These are phyloP conservation scores for Arnoldichthys spilopterus DNA, from an alignment of 2,797 vertebrate genomes.

Conservation along the genomic window DNA sequence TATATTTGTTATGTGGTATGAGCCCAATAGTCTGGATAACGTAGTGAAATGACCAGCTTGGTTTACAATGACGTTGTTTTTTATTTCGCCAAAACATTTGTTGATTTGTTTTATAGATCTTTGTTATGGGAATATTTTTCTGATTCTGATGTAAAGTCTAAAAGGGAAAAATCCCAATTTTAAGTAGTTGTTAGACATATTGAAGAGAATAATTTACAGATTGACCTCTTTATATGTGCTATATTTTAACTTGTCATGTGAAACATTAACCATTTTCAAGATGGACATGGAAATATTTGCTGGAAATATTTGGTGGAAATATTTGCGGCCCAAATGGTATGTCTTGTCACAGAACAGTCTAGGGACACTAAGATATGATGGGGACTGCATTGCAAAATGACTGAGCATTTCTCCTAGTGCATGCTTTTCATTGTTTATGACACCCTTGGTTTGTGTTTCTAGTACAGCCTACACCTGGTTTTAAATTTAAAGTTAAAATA, in stretches of 20 bases:
- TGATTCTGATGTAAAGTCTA: slow-evolving; percentile 20
- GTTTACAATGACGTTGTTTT: slow-evolving; percentile 19
- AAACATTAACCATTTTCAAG: slow-evolving; percentile 53
- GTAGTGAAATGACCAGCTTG: slow-evolving; percentile 1
- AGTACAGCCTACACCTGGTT: background rate
- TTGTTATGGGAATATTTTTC: slow-evolving; percentile 9
- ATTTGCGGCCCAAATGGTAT: slow-evolving; percentile 45
- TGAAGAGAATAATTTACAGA: slow-evolving; percentile 50
- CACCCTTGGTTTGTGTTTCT: slow-evolving; percentile 1
- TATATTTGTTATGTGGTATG: slow-evolving; percentile 35
- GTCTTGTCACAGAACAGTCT: slow-evolving; percentile 26
- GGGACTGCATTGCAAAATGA: slow-evolving; percentile 14
- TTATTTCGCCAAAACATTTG: slow-evolving; percentile 39
- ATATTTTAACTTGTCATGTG: slow-evolving; percentile 44
- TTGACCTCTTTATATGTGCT: slow-evolving; percentile 48
- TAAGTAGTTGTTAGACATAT: slow-evolving; percentile 22
- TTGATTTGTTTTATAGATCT: slow-evolving; percentile 17
- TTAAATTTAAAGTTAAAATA: slow-evolving; percentile 1
- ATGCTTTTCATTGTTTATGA: background rate
- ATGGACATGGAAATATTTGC: slow-evolving; percentile 43
- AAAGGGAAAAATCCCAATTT: slow-evolving; percentile 34
- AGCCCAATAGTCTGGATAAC: slow-evolving; percentile 22
- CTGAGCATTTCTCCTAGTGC: slow-evolving; percentile 19
- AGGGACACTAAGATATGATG: slow-evolving; percentile 22
- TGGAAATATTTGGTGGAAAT: slow-evolving; percentile 61